Evolutionary conservation across 2,888 invertebrate species (phyloP).

Genomic region (Tricholauxania praeusta): DNA sequence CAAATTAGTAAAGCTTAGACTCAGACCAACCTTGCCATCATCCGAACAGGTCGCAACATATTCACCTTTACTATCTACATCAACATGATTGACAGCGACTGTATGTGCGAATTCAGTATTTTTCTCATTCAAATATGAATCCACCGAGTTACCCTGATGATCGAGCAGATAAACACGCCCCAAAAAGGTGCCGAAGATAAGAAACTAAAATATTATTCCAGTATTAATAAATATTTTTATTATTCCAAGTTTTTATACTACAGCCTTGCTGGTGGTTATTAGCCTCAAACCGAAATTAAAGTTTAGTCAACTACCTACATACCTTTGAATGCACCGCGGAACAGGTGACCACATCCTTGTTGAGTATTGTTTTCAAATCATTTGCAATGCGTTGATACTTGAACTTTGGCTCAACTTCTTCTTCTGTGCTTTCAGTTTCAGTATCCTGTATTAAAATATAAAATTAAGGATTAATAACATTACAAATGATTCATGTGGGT

Average conservation of each 20-base stretch:
- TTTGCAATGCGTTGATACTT: constrained; percentile 92
- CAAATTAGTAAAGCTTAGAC: neutral
- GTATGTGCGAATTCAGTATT: constrained; percentile 79
- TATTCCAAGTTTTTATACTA: neutral
- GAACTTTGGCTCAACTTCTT: constrained; percentile 86
- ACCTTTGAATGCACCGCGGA: constrained; percentile 94
- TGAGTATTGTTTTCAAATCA: constrained; percentile 86
- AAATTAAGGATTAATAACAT: neutral
- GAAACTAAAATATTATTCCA: constrained; percentile 72
- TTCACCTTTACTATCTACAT: constrained; percentile 94
- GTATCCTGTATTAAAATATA: constrained; percentile 48
- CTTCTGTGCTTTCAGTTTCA: constrained; percentile 64
- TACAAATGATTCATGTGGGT: neutral
- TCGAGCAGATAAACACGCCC: constrained; percentile 91
- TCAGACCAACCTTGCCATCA: constrained; percentile 80
- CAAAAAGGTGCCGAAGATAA: constrained; percentile 93
- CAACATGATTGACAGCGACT: constrained; percentile 94
- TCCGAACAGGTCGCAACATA: constrained; percentile 93
- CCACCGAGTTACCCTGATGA: constrained; percentile 87
- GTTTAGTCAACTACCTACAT: constrained; percentile 36
- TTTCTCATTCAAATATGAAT: constrained; percentile 68
- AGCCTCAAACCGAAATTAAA: neutral
- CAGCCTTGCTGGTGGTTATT: neutral
- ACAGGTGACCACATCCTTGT: constrained; percentile 88
- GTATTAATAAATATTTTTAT: neutral